phyloP scores from a whole-genome alignment of 2,797 vertebrate species.

The Chromis chromis region DNA sequence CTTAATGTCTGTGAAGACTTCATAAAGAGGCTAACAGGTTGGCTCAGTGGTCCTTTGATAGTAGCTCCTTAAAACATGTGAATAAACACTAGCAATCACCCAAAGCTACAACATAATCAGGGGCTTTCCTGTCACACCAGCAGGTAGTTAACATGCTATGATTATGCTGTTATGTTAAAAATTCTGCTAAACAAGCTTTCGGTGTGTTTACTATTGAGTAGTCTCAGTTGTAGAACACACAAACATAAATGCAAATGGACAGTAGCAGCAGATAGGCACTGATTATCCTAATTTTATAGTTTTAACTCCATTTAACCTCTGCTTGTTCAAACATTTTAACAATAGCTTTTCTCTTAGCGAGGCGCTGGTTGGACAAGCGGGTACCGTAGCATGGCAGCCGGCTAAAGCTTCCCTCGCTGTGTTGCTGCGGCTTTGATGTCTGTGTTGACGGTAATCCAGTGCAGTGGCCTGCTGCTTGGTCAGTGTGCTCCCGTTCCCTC shows the following conservation, averaged over 20 bases:
- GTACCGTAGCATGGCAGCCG: not conserved
- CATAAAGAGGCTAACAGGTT: slow-evolving; percentile 12
- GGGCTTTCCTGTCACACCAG: slow-evolving; percentile 17
- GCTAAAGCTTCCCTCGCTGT: slow-evolving; percentile 1
- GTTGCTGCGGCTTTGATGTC: slow-evolving; percentile 26
- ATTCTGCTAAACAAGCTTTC: not conserved
- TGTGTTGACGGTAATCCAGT: slow-evolving; percentile 46
- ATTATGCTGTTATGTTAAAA: slow-evolving; percentile 12
- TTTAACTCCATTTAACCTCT: slow-evolving; percentile 25
- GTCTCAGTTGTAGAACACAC: not conserved
- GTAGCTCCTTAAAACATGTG: slow-evolving; percentile 13
- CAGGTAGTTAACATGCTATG: slow-evolving; percentile 19
- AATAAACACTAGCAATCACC: not conserved
- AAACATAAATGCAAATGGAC: not conserved
- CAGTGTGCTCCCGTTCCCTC: slow-evolving; percentile 30
- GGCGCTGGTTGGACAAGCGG: slow-evolving; percentile 40
- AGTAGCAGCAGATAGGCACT: not conserved
- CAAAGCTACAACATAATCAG: not conserved
- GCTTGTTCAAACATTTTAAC: slow-evolving; percentile 21
- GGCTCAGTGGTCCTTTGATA: not conserved
- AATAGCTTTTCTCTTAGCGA: not conserved
- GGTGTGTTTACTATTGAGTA: not conserved
- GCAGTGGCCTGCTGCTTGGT: slow-evolving; percentile 41
- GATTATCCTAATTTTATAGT: slow-evolving; percentile 9
- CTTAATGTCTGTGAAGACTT: slow-evolving; percentile 19